These are phyloP conservation scores for Rhombomys opimus DNA, from an alignment of 2,113 vertebrate species.

Conservation along the genomic window DNA sequence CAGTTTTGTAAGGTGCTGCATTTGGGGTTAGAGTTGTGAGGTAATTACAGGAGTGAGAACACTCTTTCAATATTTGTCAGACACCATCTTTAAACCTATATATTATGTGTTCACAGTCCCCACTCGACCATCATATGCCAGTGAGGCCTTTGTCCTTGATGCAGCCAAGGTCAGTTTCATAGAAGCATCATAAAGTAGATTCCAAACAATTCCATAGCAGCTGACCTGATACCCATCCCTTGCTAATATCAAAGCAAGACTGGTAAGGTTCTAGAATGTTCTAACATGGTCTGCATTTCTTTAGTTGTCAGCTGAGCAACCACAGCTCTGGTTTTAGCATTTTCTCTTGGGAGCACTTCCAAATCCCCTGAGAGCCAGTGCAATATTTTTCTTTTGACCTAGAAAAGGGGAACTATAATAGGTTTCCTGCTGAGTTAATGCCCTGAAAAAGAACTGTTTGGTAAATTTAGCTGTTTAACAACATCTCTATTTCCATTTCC, in stretches of 20 bases:
- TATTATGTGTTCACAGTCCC: neutral
- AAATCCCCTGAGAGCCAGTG: neutral
- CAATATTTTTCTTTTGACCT: slow-evolving; percentile 53
- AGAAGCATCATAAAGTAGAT: neutral
- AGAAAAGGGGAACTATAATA: slow-evolving; percentile 50
- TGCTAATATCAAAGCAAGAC: slow-evolving; percentile 6
- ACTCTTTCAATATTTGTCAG: neutral
- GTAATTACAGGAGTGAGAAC: neutral
- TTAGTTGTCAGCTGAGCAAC: slow-evolving; percentile 16
- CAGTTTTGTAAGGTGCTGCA: neutral
- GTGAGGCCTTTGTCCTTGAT: neutral
- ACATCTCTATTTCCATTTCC: slow-evolving; percentile 45
- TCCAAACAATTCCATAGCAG: neutral
- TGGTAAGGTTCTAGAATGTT: neutral
- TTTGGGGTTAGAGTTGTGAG: neutral
- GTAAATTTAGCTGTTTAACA: slow-evolving; percentile 57
- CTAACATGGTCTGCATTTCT: neutral
- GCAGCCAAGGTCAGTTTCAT: neutral
- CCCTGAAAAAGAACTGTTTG: slow-evolving; percentile 46
- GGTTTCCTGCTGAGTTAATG: slow-evolving; percentile 50
- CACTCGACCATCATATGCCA: neutral
- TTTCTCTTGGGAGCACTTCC: slow-evolving; percentile 47
- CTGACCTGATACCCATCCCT: slow-evolving; percentile 14
- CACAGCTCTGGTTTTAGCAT: slow-evolving; percentile 46
- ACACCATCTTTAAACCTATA: neutral